A percentile compares a stretch with the other conserved stretches of the same genome.
Conservation (phyloP, 2,888 invertebrate species). For the Cryptocheilus praepositus region DNA sequence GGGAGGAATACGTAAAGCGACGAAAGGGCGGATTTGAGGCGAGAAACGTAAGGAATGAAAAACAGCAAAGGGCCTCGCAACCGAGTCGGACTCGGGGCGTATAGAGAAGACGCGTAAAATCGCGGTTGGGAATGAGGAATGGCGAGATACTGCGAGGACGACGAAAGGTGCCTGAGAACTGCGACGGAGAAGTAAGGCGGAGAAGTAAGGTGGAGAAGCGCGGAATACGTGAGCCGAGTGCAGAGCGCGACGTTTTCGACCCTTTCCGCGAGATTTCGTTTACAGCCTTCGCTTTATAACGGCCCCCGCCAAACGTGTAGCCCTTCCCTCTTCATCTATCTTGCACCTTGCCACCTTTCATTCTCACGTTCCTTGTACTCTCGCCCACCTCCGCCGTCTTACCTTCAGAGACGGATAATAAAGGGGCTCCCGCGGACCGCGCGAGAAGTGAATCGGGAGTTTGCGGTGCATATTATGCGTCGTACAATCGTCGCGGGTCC, state of each 20-base stretch:
- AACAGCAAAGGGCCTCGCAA: too few relatives aligned
- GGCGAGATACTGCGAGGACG: conserved; percentile 17
- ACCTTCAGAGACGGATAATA: conserved; percentile 1
- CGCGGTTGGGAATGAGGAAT: conserved; percentile 29
- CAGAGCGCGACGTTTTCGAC: conserved; percentile 32
- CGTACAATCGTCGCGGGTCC: too few relatives aligned
- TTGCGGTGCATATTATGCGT: too few relatives aligned
- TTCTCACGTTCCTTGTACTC: background rate
- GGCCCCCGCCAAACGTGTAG: background rate
- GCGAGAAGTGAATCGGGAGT: too few relatives aligned
- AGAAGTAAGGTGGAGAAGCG: conserved; percentile 8
- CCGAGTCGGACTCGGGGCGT: too few relatives aligned
- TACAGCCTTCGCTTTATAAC: conserved; percentile 17
- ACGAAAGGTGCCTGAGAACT: background rate
- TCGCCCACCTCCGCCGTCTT: background rate
- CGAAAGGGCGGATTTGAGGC: too few relatives aligned
- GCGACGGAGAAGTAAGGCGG: background rate
- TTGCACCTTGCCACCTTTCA: background rate
- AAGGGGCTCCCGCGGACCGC: too few relatives aligned
- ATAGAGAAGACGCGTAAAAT: background rate
- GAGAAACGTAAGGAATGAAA: background rate
- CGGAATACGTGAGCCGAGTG: conserved; percentile 39
- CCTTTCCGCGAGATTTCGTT: conserved; percentile 24
- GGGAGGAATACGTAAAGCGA: too few relatives aligned
- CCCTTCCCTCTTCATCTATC: background rate